These are phyloP conservation scores for Gila robusta DNA, from an alignment of 2,797 vertebrate genomes.

Conservation along the genomic window DNA sequence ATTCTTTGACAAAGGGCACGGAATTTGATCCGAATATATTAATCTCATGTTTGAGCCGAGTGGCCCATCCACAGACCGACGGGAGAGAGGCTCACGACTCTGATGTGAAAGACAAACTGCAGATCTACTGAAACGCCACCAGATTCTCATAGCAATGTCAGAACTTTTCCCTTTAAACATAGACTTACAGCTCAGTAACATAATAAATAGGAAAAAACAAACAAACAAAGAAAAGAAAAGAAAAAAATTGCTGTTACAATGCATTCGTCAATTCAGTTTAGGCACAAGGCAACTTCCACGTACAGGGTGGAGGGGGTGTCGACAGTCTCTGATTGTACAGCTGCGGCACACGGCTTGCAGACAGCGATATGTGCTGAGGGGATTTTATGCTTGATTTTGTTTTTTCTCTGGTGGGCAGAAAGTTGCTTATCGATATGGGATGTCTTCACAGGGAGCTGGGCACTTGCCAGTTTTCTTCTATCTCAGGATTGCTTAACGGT, in stretches of 20 bases:
- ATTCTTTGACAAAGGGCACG: slow-evolving; percentile 31
- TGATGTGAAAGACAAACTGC: slow-evolving; percentile 80
- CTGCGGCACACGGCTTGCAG: slow-evolving; percentile 89
- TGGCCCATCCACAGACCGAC: slow-evolving; percentile 27
- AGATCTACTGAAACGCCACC: slow-evolving; percentile 87
- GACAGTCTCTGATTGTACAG: slow-evolving; percentile 99
- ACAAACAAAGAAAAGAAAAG: slow-evolving; percentile 62
- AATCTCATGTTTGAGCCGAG: slow-evolving; percentile 61
- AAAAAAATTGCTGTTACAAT: slow-evolving; percentile 96
- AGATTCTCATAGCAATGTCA: slow-evolving; percentile 85
- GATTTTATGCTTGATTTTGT: slow-evolving; percentile 50
- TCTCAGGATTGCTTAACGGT: slow-evolving; percentile 84
- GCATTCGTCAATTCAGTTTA: slow-evolving; percentile 99
- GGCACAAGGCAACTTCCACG: slow-evolving; percentile 98
- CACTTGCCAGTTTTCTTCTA: slow-evolving; percentile 71
- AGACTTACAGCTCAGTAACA: slow-evolving; percentile 92
- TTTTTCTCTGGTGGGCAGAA: slow-evolving; percentile 78
- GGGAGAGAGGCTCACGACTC: neutral
- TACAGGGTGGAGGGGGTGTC: slow-evolving; percentile 86
- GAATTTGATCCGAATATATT: slow-evolving; percentile 50
- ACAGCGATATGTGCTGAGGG: slow-evolving; percentile 87
- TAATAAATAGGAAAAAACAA: slow-evolving; percentile 92
- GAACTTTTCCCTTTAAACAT: slow-evolving; percentile 92
- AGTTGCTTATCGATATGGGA: slow-evolving; percentile 85
- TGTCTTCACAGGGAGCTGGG: slow-evolving; percentile 79